Evolutionary conservation across 1,140 invertebrate species (phyloP), one percentile per base, ranked within the genome.

Genomic region (Trypoxylus dichotomus): DNA sequence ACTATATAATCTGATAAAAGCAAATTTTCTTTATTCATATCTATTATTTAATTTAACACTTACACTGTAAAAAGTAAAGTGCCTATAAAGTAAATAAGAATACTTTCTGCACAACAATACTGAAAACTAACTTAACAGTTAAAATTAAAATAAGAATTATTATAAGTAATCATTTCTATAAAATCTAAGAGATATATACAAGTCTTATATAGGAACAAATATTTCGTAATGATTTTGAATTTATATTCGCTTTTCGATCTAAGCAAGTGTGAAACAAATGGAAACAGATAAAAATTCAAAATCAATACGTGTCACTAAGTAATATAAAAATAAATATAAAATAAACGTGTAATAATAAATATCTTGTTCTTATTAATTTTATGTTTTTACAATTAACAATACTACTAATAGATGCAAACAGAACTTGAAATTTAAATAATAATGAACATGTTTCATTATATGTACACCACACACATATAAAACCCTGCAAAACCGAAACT

Each of bases 261-360:
- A n/a, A n/a, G n/a, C n/a, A n/a, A n/a, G n/a, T n/a, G n/a, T n/a
- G n/a, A n/a, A n/a, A n/a, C n/a, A n/a, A n/a, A n/a, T n/a, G n/a
- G 32, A 37, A 37, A 37, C 32, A 37, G 15, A 54, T 54, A 54
- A 54, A 54, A 54, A 54, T 54, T 54, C 47, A 54, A 54, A n/a
- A 7, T 54, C 47, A 54, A 54, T 19, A 54, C 47, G 47, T 10
- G 60, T 68, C 60, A 68, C 60, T 68, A 68, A 68, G 60, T 29
- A 68, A 68, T 68, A 68, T 13, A 68, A 68, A 68, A 68, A 68
- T 68, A 68, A 68, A 68, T 68, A 68, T 27, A 68, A 25, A 68
- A 68, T 68, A 68, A 68, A 68, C 19, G 7, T 54, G 15, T 54
- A 54, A 68, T 29, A 68, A 68, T 68, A 68, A 68, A 68, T 68